These are phyloP conservation scores for Sander vitreus DNA, from an alignment of 2,113 vertebrate species.

Conservation along the genomic window DNA sequence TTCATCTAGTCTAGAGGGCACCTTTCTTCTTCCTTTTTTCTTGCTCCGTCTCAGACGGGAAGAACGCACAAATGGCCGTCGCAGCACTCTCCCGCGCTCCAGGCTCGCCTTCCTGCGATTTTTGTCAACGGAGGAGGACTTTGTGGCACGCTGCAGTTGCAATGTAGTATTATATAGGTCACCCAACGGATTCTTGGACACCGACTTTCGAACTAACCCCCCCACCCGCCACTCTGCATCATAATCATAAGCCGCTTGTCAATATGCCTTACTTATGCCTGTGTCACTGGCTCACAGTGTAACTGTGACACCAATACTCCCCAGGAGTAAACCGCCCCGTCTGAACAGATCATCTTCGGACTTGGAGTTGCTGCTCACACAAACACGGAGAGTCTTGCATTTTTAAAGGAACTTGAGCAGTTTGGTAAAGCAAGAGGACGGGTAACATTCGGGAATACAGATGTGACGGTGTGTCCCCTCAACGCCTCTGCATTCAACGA, in stretches of 20 bases:
- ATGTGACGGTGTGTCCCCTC: background rate
- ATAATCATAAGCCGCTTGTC: slow-evolving; percentile 56
- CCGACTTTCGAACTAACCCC: slow-evolving; percentile 20
- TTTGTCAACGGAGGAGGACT: background rate
- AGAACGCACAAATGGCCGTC: slow-evolving; percentile 8
- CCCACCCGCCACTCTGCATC: slow-evolving; percentile 21
- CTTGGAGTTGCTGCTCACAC: slow-evolving; percentile 18
- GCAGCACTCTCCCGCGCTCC: slow-evolving; percentile 5
- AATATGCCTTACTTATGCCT: slow-evolving; percentile 44
- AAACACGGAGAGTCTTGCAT: background rate
- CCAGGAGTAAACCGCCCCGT: slow-evolving; percentile 25
- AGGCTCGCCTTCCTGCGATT: background rate
- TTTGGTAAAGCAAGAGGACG: slow-evolving; percentile 22
- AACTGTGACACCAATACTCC: slow-evolving; percentile 38
- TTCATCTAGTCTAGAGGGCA: slow-evolving; percentile 77
- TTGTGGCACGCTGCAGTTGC: background rate
- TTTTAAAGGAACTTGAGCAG: slow-evolving; percentile 21
- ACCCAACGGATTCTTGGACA: slow-evolving; percentile 1
- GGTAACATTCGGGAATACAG: background rate
- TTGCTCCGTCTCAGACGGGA: slow-evolving; percentile 6
- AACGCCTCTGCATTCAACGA: slow-evolving; percentile 1
- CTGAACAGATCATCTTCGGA: slow-evolving; percentile 31
- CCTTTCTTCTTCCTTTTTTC: slow-evolving; percentile 45
- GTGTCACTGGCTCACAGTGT: slow-evolving; percentile 31
- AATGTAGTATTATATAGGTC: slow-evolving; percentile 31